Base-by-base conservation (phyloP, 2,888 invertebrate genomes). In the Xanthia togata region DNA sequence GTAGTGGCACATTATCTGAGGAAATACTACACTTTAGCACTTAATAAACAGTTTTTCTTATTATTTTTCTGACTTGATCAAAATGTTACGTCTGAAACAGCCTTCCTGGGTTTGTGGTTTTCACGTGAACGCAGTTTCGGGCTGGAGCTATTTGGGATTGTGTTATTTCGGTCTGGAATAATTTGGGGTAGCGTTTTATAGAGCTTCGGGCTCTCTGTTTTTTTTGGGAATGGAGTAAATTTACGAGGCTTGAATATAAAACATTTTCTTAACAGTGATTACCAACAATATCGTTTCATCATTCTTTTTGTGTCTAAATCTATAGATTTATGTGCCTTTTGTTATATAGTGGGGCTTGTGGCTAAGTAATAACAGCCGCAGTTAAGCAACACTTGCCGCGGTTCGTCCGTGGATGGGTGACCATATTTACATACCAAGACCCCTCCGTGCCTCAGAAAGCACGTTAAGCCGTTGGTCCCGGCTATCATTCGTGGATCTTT, bases 1-100 rank as follows among this genome's bases (percentile, higher is more conserved):
- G 86, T 96, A 97, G 84, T 98, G 97, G 86, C 98, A 97, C 95
- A 98, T 96, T 89, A 97, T 97, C 97, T 98, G 97, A 20, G 53
- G 38, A 78, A 50, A 55, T n/a, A 23, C 12, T 11, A 53, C 9
- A 53, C 14, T 47, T 65, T 59, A 70, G 12, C 17, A 47, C 17
- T 31, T 63, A 20, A 31, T 31, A 35, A 26, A 35, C n/a, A 35
- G n/a, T 2, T 68, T 50, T 20, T 44, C 5, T 5, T 47, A 53
- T 53, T 9, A 53, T n/a, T 53, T 53, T 53, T 59, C 31, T 31
- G 2, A 4, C 9, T 20, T 59, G 4, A 59, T 26, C 26, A 5
- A 31, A 31, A 59, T 31, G 4, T 26, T 1, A 59, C 9, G 59
- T 9, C 20, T 60, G 31, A 31, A 20, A 11, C 12, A 57, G 12